Evolutionary conservation across 2,888 invertebrate species (phyloP).

Genomic region (Noctua janthe): DNA sequence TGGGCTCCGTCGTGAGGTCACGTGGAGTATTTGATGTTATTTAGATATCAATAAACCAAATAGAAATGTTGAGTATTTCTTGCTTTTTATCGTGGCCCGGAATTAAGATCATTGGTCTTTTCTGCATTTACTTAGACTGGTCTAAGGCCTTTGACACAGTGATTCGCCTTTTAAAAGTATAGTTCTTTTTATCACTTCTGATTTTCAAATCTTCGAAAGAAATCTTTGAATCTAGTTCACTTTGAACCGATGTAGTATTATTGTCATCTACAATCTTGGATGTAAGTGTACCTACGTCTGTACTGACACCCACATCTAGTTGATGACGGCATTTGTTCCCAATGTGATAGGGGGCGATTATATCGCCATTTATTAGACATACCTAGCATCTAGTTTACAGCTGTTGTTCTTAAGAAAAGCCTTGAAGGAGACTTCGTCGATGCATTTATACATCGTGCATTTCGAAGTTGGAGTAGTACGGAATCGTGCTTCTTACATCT

Average conservation of each 20-base stretch:
- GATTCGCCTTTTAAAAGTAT: neutral
- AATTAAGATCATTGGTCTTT: neutral
- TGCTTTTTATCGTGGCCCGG: neutral
- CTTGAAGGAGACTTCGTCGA: neutral
- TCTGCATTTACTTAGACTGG: neutral
- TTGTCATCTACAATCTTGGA: constrained; percentile 30
- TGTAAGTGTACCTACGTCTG: constrained; percentile 25
- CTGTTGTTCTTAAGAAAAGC: constrained; percentile 23
- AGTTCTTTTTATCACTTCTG: neutral
- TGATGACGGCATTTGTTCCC: constrained; percentile 58
- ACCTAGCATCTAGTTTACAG: constrained; percentile 27
- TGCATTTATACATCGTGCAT: constrained; percentile 18
- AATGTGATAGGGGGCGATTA: constrained; percentile 43
- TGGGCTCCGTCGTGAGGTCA: constrained; percentile 73
- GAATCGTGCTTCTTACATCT: constrained; percentile 3
- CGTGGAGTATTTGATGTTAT: constrained; percentile 50
- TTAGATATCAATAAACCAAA: constrained; percentile 21
- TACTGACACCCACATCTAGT: constrained; percentile 43
- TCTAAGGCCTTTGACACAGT: neutral
- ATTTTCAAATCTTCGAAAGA: neutral
- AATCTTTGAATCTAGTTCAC: neutral
- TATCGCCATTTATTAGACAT: constrained; percentile 48
- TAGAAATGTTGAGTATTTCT: neutral
- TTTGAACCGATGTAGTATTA: neutral
- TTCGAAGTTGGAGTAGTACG: neutral